phyloP scores from a whole-genome alignment of 2,797 vertebrate genomes.

The Poecilia velifera region DNA sequence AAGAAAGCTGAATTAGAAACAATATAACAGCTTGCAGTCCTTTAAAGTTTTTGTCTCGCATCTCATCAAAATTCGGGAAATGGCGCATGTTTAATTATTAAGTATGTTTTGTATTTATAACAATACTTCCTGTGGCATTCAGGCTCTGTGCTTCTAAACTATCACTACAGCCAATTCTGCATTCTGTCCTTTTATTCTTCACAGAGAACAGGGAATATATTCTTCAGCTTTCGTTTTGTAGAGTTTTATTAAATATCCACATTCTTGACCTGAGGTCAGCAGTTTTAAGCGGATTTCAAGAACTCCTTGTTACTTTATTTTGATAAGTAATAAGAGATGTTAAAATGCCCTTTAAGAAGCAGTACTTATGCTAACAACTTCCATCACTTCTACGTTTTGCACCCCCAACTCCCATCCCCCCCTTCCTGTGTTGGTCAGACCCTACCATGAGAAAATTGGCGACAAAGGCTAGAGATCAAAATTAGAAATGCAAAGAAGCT shows the following conservation, averaged over 20 bases:
- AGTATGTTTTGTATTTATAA: slow-evolving; percentile 21
- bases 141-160: neutral
- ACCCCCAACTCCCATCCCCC: slow-evolving; percentile 48
- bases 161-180: neutral
- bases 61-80: slow-evolving; percentile 7
- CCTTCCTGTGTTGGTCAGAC: slow-evolving; percentile 38
- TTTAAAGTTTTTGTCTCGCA: slow-evolving; percentile 26
- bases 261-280: slow-evolving; percentile 1
- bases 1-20: neutral
- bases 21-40: slow-evolving; percentile 1
- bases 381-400: slow-evolving; percentile 8
- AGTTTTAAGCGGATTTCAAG: slow-evolving; percentile 28
- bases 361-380: slow-evolving; percentile 2
- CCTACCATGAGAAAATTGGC: slow-evolving; percentile 56
- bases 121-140: neutral
- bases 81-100: slow-evolving; percentile 35
- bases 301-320: slow-evolving; percentile 15
- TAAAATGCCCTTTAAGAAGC: neutral
- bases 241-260: neutral
- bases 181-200: neutral
- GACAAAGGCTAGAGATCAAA: slow-evolving; percentile 53
- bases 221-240: neutral
- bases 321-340: slow-evolving; percentile 29
- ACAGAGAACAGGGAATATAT: neutral
- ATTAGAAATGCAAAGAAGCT: slow-evolving; percentile 1